Percentiles rank a stretch among this genome's conserved stretches.
phyloP scores from a whole-genome alignment of 53 echinoderm and acorn worm species.

The Echinarachnius parma region DNA sequence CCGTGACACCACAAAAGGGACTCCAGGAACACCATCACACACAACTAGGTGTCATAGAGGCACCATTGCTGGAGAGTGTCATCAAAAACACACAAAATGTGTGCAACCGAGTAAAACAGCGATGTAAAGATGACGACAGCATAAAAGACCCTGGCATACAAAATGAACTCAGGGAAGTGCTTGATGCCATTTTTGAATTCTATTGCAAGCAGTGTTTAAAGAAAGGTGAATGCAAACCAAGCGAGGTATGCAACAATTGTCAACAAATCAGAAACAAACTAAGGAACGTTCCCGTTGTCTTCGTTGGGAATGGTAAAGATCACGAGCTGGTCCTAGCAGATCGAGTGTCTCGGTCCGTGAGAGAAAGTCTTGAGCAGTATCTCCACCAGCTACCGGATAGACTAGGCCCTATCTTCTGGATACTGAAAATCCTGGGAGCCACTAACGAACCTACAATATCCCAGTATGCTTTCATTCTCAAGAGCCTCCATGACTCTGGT shows the following conservation, averaged over 20 bases:
- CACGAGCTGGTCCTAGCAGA: slow-evolving; percentile 1
- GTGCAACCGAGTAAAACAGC: slow-evolving; percentile 1
- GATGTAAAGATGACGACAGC: background rate
- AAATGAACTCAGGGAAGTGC: too few relatives aligned
- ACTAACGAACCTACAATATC: slow-evolving; percentile 32
- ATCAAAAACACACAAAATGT: slow-evolving; percentile 11
- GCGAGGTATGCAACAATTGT: background rate
- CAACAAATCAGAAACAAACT: background rate
- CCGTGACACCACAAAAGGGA: background rate
- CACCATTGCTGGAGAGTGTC: background rate
- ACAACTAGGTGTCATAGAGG: background rate
- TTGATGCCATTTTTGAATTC: slow-evolving; percentile 1
- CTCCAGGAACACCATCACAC: background rate
- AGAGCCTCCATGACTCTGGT: slow-evolving; percentile 2
- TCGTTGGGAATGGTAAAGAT: background rate
- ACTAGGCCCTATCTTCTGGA: background rate
- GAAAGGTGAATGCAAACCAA: background rate
- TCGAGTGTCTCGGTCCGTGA: background rate
- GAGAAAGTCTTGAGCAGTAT: background rate
- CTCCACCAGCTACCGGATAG: slow-evolving; percentile 38
- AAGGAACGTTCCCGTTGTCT: background rate
- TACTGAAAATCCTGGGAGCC: slow-evolving; percentile 26
- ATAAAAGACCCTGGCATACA: background rate
- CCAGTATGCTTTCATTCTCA: slow-evolving; percentile 44
- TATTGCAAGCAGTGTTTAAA: background rate